Base-by-base conservation (phyloP, 2,797 vertebrate species). In the Enteromius mattozi region DNA sequence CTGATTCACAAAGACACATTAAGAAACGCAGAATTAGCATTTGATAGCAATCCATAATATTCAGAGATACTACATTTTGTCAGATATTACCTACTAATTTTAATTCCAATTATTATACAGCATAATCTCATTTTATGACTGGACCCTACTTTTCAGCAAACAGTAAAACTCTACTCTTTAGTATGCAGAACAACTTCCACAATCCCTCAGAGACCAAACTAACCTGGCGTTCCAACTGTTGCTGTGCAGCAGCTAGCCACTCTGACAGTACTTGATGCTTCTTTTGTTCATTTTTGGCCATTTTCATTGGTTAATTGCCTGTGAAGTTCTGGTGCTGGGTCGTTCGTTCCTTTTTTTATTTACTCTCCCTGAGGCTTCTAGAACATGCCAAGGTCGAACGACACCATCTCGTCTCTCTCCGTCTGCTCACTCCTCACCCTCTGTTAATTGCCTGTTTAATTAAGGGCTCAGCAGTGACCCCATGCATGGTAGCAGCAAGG, bases 371-470 rank as follows among this genome's bases (percentile, higher is more conserved):
- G 65, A 49, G 61, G 78, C 77, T 84, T 71, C 59, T 59, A 86
- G 78, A 82, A 86, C 81, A 81, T 42, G 72, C 42, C 78, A 88
- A 88, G 87, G 87, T 87, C 54, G 40, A 82, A 82, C 45, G 37
- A 56, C 83, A 78, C 33, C 45, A 27, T 30, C 80, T 70, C 42
- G 65, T 49, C 77, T 75, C 82, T 63, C 70, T 78, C 83, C 10
- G 45, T 87, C 72, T 82, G 81, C 83, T 56, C 63, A 45, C 78
- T 54, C 63, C 7, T 30, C 49, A 71, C 84, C 51, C 84, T 78
- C 45, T 65, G 56, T 75, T 87, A 89, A 87, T 75, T 86, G 84
- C 27, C 72, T 87, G 80, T 69, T 83, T 88, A 90, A 90, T 90
- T 90, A 85, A 83, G 81, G 61, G 82, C 66, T 78, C 40, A 45